Base-by-base conservation (phyloP, 2,113 vertebrate species). In the Neodon shergylaensis region DNA sequence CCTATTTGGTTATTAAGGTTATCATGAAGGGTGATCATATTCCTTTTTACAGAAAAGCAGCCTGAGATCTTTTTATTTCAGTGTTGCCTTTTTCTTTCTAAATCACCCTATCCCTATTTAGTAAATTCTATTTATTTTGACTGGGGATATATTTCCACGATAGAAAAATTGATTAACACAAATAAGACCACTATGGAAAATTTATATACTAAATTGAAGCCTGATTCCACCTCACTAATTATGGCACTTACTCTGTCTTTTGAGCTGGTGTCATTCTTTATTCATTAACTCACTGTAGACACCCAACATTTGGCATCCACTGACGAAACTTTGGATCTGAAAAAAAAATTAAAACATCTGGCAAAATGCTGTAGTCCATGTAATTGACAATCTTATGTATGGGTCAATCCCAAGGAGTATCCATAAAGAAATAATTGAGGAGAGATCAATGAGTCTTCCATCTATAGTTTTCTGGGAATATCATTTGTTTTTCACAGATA, bases 301-400 rank as follows among this genome's bases (percentile, higher is more conserved):
- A 39, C 7, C 16, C 5, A 70, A 10, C 47, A 28, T 36, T 78
- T 88, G 21, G 16, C 31, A n/a, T 39, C 19, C 39, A 44, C 28
- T 79, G 49, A 70, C 1, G 13, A 17, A 85, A 77, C 12, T 54
- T 24, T 42, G 44, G 19, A 44, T 44, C 44, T 58, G 28, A 58
- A 70, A 44, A 58, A 58, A 58, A 58, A 14, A 31, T 33, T 66
- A 54, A 93, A 54, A 28, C 16, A 68, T 2, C 42, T 54, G n/a
- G 5, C 19, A 36, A 2, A 1, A 39, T n/a, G 24, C 22, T 36
- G 0, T 17, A 26, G 9, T 17, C 8, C 42, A 9, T 68, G 33
- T 61, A 44, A 70, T 2, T n/a, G 22, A 54, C 52, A 47, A 6
- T 21, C 28, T n/a, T 31, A 61, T 31, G 7, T 49, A 14, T 70